Base-by-base conservation (phyloP, 1,140 invertebrate species). In the Maniola jurtina region DNA sequence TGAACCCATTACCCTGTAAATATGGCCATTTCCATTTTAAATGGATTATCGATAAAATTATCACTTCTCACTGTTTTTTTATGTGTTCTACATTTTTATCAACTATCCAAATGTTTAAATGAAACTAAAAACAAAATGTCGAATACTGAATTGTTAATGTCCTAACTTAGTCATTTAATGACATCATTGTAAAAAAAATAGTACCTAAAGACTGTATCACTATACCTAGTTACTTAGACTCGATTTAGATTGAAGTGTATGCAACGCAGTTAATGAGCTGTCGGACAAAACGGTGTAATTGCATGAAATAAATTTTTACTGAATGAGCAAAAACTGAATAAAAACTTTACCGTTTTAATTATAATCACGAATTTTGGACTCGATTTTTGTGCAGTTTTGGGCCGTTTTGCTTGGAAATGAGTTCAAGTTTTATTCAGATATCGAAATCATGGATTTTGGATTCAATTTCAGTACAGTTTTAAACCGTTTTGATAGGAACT, bases 171-270 rank as follows among this genome's bases (percentile, higher is more conserved):
- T 77, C 79, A 80, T 86, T 84, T 67, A 84, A 86, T 86, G 83
- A 66, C 79, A 34, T 75, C 71, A 77, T 68, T 84, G 79, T 86
- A 83, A 75, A 86, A 84, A 88, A 70, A 76, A 76, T 88, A 88
- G 85, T 73, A 83, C 79, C 75, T 81, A 82, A 88, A 88, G 83
- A 84, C 84, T 88, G 84, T 88, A 86, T 80, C 72, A 73, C 64
- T 75, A 71, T 73, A 70, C 40, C 66, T 68, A 70, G 60, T 63
- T 65, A 75, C 67, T 77, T 54, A 61, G 63, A 68, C 48, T 72
- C 59, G 58, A 62, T 47, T 16, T 50, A 50, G 0, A 55, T 55
- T 55, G 16, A 34, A 34, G 60, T 71, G 68, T 71, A 62, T 62
- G 70, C 66, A 64, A 40, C 57, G 42, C 64, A 48, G 13, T 66